These are phyloP conservation scores for Megalurothrips usitatus DNA, from an alignment of 2,888 invertebrate species.

Conservation along the genomic window DNA sequence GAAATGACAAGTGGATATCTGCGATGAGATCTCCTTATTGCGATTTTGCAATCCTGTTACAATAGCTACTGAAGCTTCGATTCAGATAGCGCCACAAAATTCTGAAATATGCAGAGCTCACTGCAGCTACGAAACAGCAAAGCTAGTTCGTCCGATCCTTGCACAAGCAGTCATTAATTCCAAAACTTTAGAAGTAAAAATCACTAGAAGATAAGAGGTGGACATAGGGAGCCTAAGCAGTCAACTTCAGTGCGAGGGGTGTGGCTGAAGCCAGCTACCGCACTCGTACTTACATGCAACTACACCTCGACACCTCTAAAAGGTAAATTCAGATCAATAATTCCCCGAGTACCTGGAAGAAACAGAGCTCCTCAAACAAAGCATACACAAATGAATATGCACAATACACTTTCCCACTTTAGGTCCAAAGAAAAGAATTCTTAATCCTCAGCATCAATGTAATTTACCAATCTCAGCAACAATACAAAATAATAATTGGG, in stretches of 20 bases:
- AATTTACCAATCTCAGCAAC: too few species aligned
- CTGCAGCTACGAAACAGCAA: neutral
- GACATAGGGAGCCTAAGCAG: neutral
- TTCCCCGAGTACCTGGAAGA: constrained; percentile 35
- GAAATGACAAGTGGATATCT: too few species aligned
- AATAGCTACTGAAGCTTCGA: neutral
- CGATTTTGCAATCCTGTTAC: neutral
- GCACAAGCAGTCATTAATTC: neutral
- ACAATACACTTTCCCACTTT: too few species aligned
- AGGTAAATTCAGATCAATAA: constrained; percentile 32
- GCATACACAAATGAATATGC: neutral
- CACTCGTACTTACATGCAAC: constrained; percentile 22
- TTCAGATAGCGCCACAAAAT: too few species aligned
- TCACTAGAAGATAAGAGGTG: neutral
- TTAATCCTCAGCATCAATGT: too few species aligned
- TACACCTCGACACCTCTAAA: neutral
- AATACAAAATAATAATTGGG: too few species aligned
- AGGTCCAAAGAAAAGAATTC: too few species aligned
- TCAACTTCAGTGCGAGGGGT: constrained; percentile 13
- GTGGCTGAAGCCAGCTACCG: constrained; percentile 1
- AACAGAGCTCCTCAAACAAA: constrained; percentile 19
- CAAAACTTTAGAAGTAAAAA: neutral
- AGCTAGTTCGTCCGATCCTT: neutral
- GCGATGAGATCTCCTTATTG: neutral
- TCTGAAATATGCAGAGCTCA: neutral